Percentiles rank a stretch among this genome's conserved stretches.
Conservation (phyloP, 2,113 vertebrate genomes). For the Poicephalus gulielmi region DNA sequence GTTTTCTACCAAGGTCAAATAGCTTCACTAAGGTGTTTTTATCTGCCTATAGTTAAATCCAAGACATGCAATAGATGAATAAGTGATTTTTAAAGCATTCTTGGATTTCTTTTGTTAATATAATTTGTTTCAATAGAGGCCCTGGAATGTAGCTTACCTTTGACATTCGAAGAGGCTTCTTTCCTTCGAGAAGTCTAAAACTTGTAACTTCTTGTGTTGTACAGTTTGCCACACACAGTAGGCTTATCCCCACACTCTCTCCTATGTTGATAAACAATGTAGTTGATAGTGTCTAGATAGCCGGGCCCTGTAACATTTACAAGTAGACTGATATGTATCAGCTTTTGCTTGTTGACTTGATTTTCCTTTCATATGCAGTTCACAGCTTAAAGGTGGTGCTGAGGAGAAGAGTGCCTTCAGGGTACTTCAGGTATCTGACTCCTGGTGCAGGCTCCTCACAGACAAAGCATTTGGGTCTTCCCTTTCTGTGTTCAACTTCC, state of each 20-base stretch:
- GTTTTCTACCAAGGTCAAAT: neutral
- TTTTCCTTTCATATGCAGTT: neutral
- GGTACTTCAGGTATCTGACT: neutral
- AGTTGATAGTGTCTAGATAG: neutral
- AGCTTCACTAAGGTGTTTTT: neutral
- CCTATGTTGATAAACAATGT: neutral
- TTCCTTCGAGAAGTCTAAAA: neutral
- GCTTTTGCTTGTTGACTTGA: neutral
- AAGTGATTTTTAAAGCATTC: neutral
- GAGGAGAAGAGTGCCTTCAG: neutral
- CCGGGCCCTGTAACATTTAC: neutral
- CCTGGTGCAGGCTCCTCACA: neutral
- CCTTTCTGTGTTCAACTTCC: neutral
- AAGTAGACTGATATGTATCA: neutral
- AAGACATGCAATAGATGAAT: neutral
- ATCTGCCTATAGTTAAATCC: neutral
- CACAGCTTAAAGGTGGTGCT: neutral
- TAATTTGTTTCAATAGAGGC: neutral
- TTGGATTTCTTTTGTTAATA: neutral
- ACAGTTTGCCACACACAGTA: neutral
- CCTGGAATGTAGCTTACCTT: neutral
- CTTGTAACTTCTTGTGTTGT: neutral
- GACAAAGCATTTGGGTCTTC: neutral
- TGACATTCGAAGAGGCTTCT: neutral
- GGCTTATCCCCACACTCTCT: neutral